These are phyloP conservation scores for Falco berigora DNA, from an alignment of 2,797 vertebrate species.

Conservation along the genomic window DNA sequence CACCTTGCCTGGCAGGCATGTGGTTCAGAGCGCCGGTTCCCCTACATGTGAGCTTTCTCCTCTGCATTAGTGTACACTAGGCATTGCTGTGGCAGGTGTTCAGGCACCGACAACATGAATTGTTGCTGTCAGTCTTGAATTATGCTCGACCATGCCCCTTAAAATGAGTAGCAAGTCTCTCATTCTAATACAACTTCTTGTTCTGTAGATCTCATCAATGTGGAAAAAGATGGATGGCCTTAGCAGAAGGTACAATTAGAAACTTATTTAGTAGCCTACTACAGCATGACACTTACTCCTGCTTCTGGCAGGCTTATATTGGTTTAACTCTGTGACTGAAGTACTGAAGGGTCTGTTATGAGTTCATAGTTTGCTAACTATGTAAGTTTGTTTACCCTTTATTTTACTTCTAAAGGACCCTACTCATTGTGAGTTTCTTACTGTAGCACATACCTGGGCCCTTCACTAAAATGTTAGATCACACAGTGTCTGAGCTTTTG, in stretches of 20 bases:
- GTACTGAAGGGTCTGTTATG: background rate
- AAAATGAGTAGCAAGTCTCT: background rate
- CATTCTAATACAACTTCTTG: background rate
- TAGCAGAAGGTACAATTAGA: background rate
- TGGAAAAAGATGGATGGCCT: background rate
- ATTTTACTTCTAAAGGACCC: background rate
- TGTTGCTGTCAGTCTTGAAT: background rate
- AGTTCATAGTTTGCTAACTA: background rate
- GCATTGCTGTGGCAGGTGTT: background rate
- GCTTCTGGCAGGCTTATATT: background rate
- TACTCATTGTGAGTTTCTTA: background rate
- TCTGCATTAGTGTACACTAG: rapidly evolving
- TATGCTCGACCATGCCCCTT: background rate
- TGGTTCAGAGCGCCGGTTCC: rapidly evolving
- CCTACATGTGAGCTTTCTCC: rapidly evolving
- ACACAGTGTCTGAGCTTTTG: background rate
- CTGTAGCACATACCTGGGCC: background rate
- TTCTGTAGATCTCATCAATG: background rate
- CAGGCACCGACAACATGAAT: rapidly evolving
- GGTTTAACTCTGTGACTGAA: background rate
- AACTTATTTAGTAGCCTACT: background rate
- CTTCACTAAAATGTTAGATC: background rate
- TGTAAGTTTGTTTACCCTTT: background rate
- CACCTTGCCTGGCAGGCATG: background rate
- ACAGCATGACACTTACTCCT: background rate